Percentiles rank a stretch among this genome's conserved stretches.
phyloP scores from a whole-genome alignment of 2,888 invertebrate genomes.

The Brachyptera putata region DNA sequence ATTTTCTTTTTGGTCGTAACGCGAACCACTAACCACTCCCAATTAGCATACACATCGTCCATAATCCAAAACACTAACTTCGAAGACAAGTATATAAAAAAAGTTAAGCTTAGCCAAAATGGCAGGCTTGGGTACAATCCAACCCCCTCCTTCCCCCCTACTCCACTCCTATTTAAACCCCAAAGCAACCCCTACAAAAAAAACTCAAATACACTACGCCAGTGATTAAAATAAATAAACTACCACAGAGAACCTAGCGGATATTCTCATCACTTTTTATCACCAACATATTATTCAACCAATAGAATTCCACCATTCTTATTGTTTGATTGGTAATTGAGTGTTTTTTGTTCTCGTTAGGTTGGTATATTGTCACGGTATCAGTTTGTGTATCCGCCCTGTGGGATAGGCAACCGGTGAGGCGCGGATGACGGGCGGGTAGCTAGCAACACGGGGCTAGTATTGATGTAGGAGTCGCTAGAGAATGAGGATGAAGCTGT shows the following conservation, averaged over 20 bases:
- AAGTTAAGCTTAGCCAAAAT: conserved; percentile 6
- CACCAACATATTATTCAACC: too few relatives aligned
- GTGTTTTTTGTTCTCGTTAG: too few relatives aligned
- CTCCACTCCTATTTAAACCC: not conserved
- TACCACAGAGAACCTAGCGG: not conserved
- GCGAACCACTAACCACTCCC: not conserved
- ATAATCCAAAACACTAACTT: conserved; percentile 12
- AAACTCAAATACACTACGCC: not conserved
- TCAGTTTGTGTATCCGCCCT: not conserved
- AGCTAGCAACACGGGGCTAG: conserved; percentile 1
- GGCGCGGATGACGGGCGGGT: not conserved
- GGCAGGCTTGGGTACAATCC: conserved; percentile 4
- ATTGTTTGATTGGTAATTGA: too few relatives aligned
- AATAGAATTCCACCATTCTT: too few relatives aligned
- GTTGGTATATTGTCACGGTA: too few relatives aligned
- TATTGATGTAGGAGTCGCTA: conserved; percentile 16
- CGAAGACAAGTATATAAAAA: conserved; percentile 15
- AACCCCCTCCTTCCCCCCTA: not conserved
- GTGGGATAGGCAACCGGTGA: conserved; percentile 8
- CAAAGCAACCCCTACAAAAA: not conserved
- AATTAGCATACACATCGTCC: conserved; percentile 22
- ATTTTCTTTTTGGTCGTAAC: conserved; percentile 1
- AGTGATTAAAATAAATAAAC: not conserved
- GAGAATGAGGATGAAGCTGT: too few relatives aligned
- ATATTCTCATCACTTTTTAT: too few relatives aligned